Conservation (phyloP, 2,888 invertebrate genomes). For the Leucophenga montana region DNA sequence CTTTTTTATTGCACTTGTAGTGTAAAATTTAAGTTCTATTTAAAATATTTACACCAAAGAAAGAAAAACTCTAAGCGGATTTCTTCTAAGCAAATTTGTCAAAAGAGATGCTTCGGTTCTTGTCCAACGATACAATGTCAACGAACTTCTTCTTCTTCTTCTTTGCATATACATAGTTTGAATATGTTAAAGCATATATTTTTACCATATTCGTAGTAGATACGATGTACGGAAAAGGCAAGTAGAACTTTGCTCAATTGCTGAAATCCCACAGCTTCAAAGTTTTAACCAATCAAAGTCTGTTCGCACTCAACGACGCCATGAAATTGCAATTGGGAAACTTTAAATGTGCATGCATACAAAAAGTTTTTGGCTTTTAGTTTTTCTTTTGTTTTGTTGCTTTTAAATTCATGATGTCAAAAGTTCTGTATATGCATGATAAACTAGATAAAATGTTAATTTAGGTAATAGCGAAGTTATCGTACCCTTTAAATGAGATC, state of each 20-base stretch:
- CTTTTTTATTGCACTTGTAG: neutral
- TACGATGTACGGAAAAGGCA: neutral
- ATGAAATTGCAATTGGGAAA: slow-evolving; percentile 2
- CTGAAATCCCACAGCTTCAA: slow-evolving; percentile 9
- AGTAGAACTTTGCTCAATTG: neutral
- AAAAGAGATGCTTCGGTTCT: neutral
- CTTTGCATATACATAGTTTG: neutral
- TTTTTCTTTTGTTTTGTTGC: neutral
- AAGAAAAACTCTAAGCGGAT: neutral
- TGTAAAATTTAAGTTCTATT: neutral
- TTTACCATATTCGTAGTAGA: too few species aligned
- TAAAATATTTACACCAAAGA: slow-evolving; percentile 35
- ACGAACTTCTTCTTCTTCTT: too few species aligned
- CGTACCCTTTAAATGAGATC: too few species aligned
- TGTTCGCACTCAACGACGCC: slow-evolving; percentile 3
- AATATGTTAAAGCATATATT: neutral
- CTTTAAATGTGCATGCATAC: neutral
- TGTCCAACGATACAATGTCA: neutral
- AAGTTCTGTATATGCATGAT: too few species aligned
- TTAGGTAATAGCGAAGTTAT: too few species aligned
- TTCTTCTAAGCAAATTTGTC: neutral
- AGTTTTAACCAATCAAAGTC: slow-evolving; percentile 12
- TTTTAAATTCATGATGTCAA: neutral
- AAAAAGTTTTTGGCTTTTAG: too few species aligned
- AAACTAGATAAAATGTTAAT: too few species aligned